Percentiles rank a stretch among this genome's conserved stretches.
phyloP scores from a whole-genome alignment of 64 coral and sea anemone species.

The Montipora efflorescens region DNA sequence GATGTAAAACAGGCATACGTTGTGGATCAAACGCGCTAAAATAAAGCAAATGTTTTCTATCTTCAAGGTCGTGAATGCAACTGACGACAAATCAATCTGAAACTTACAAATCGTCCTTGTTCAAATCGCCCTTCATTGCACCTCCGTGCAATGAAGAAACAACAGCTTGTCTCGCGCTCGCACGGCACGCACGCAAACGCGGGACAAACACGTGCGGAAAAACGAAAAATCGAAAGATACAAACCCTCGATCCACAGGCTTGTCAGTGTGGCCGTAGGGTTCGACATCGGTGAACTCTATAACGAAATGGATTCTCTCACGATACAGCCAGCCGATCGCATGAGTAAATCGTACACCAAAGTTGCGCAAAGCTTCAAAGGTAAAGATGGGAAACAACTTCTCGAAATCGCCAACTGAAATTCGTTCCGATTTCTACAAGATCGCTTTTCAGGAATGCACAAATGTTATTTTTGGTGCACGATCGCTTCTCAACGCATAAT shows the following conservation, averaged over 20 bases:
- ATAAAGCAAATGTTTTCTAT: not conserved
- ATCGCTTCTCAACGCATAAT: slow-evolving; percentile 27
- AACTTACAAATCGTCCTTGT: not conserved
- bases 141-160: not conserved
- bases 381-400: slow-evolving; percentile 6
- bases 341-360: slow-evolving; percentile 65
- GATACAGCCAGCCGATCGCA: slow-evolving; percentile 73
- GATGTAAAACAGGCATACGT: not conserved
- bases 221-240: slow-evolving; percentile 36
- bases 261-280: slow-evolving; percentile 90
- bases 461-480: slow-evolving; percentile 52
- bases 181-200: not conserved
- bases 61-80: not conserved
- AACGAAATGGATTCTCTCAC: slow-evolving; percentile 55
- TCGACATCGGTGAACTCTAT: slow-evolving; percentile 83
- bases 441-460: slow-evolving; percentile 1
- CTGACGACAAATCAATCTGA: not conserved
- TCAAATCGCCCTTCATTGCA: not conserved
- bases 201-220: slow-evolving; percentile 75
- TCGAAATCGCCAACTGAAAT: slow-evolving; percentile 3
- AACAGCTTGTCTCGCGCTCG: not conserved
- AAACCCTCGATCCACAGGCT: slow-evolving; percentile 98
- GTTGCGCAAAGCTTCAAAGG: slow-evolving; percentile 20
- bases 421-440: slow-evolving; percentile 59
- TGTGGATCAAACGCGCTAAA: not conserved